These are phyloP conservation scores for Deilephila porcellus DNA, from an alignment of 2,888 invertebrate species.

Conservation along the genomic window DNA sequence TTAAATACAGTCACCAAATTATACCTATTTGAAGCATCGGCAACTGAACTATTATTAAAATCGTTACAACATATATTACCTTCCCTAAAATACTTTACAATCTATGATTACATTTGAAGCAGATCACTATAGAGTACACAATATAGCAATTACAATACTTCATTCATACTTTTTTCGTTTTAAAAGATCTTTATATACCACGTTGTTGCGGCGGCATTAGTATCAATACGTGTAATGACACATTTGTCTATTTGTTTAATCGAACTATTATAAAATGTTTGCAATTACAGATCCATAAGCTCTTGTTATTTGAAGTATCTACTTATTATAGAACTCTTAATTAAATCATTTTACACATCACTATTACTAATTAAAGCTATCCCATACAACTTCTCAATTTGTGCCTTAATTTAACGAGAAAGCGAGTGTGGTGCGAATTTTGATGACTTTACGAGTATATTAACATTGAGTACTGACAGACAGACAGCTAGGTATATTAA, in stretches of 20 bases:
- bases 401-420: constrained; percentile 70
- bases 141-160: constrained; percentile 17
- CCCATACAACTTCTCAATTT: constrained; percentile 80
- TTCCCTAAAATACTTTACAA: not conserved
- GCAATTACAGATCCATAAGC: constrained; percentile 23
- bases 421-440: constrained; percentile 56
- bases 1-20: not conserved
- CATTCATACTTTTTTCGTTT: constrained; percentile 5
- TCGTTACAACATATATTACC: not conserved
- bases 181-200: not conserved
- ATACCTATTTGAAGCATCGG: not conserved
- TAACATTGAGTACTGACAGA: constrained; percentile 19
- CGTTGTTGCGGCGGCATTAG: not conserved
- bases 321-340: constrained; percentile 54
- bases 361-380: constrained; percentile 82
- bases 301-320: constrained; percentile 23
- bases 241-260: constrained; percentile 8
- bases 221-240: constrained; percentile 5
- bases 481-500: constrained; percentile 33
- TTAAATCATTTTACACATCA: constrained; percentile 65
- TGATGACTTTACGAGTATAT: constrained; percentile 17
- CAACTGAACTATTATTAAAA: not conserved
- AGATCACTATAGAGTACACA: constrained; percentile 14
- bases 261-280: constrained; percentile 2
- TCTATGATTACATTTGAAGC: constrained; percentile 25